Evolutionary conservation across 2,888 invertebrate genomes (phyloP), one percentile per base, ranked within the genome.

Genomic region (Temnothorax rugatulus): DNA sequence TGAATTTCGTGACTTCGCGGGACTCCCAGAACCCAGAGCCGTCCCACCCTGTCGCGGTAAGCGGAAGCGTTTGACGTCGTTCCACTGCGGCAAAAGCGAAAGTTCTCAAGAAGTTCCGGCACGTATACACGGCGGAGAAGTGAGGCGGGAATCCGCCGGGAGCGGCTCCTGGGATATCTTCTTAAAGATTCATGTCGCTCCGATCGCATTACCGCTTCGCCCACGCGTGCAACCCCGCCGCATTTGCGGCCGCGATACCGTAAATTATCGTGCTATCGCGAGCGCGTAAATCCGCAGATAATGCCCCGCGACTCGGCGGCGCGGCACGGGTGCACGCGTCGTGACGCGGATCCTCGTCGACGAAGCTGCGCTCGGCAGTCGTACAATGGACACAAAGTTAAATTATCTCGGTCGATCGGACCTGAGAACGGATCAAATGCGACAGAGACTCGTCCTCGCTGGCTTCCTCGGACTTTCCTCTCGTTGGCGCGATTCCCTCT

Each of bases 91-190:
- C 77, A 77, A 77, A 77, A 77, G 77, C 68, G 77, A 77, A 77
- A 77, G 77, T 77, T 77, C 18, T 77, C 68, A 77, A 68, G 41
- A 77, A 77, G 68, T 77, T 77, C 77, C 41, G 68, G 68, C 77
- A 77, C 77, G 77, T 77, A 68, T n/a, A 9, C 29, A 13, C 25
- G 74, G 25, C 47, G 68, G 5, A 21, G 74, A n/a, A n/a, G 44
- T 25, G 13, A 59, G 73, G 18, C 15, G 57, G 44, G 5, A 7
- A 15, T 13, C 44, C 11, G 13, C 18, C 21, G 64, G 25, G n/a
- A 52, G n/a, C 21, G 13, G 25, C 52, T 66, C 41, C 34, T 11
- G 21, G 25, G 66, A 47, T 41, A 44, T 47, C 52, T 25, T 34
- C 52, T 68, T 52, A 68, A 77, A 77, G 68, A 77, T 77, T 77